Conservation (phyloP, 2,888 invertebrate species). For the Nipponacmea schrenckii region DNA sequence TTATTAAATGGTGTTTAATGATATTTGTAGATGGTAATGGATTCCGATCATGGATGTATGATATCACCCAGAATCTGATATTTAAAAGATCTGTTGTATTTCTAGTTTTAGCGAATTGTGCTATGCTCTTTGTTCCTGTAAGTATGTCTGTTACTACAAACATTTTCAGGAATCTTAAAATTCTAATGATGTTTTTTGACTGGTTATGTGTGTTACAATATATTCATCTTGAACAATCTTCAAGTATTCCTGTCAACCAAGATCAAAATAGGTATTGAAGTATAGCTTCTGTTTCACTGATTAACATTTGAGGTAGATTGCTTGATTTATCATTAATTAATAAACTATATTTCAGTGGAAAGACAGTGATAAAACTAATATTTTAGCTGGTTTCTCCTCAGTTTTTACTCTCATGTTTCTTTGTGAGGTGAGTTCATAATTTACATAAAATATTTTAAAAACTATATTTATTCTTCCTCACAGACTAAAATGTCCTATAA, state of each 20-base stretch:
- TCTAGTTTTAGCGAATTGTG: conserved; percentile 93
- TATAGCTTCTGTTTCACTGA: too few species aligned
- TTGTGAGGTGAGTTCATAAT: conserved; percentile 74
- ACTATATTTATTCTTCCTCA: too few species aligned
- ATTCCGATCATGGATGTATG: conserved; percentile 93
- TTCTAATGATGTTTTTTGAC: too few species aligned
- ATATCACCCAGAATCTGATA: conserved; percentile 94
- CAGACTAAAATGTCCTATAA: too few species aligned
- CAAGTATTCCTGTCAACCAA: too few species aligned
- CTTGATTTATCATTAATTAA: not conserved
- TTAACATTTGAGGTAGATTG: too few species aligned
- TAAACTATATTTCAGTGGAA: conserved; percentile 54
- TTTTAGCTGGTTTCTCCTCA: conserved; percentile 73
- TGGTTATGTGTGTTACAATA: too few species aligned
- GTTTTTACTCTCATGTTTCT: conserved; percentile 92
- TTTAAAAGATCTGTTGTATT: conserved; percentile 95
- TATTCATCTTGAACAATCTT: too few species aligned
- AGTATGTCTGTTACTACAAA: conserved; percentile 69
- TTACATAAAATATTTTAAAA: too few species aligned
- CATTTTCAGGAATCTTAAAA: too few species aligned
- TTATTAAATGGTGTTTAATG: too few species aligned
- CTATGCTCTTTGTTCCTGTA: conserved; percentile 89
- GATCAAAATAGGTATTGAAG: too few species aligned
- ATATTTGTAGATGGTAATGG: conserved; percentile 79
- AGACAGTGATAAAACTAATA: conserved; percentile 43